These are phyloP conservation scores for Trachops cirrhosus DNA, from an alignment of 2,797 vertebrate genomes.

Conservation along the genomic window DNA sequence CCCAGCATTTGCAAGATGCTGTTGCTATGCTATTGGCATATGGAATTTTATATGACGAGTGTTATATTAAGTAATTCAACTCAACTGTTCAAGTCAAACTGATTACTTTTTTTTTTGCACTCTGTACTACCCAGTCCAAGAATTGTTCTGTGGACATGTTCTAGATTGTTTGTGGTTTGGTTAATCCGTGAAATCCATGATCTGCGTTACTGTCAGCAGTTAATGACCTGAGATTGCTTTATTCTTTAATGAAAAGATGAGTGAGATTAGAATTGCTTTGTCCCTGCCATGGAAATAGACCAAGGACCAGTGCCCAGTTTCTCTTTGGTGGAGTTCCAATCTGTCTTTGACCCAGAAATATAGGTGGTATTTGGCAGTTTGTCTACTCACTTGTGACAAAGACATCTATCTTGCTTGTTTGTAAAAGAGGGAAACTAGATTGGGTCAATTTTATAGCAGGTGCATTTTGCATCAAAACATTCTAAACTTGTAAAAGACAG, in stretches of 20 bases:
- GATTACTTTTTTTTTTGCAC: slow-evolving; percentile 24
- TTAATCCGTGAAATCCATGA: slow-evolving; percentile 67
- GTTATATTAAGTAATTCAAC: slow-evolving; percentile 50
- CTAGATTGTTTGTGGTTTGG: slow-evolving; percentile 64
- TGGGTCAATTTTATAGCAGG: neutral
- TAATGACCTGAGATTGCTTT: slow-evolving; percentile 68
- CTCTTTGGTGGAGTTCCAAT: slow-evolving; percentile 70
- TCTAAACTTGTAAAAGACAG: neutral
- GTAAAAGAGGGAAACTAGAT: slow-evolving; percentile 14
- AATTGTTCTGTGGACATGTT: slow-evolving; percentile 62
- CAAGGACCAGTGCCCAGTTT: slow-evolving; percentile 68
- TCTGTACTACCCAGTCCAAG: slow-evolving; percentile 23
- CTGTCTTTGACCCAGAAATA: slow-evolving; percentile 74
- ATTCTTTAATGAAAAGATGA: slow-evolving; percentile 75
- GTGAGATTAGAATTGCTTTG: slow-evolving; percentile 73
- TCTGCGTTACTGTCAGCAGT: slow-evolving; percentile 55
- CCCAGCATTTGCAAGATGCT: neutral
- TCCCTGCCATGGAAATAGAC: slow-evolving; percentile 66
- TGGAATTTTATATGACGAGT: slow-evolving; percentile 26
- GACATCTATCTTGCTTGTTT: slow-evolving; percentile 48
- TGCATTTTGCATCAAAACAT: slow-evolving; percentile 21
- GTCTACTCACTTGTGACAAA: slow-evolving; percentile 52
- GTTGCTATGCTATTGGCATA: neutral
- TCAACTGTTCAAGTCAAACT: slow-evolving; percentile 14
- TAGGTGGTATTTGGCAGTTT: slow-evolving; percentile 70